phyloP scores from a whole-genome alignment of 1,140 invertebrate species.

The Drosophila erecta region DNA sequence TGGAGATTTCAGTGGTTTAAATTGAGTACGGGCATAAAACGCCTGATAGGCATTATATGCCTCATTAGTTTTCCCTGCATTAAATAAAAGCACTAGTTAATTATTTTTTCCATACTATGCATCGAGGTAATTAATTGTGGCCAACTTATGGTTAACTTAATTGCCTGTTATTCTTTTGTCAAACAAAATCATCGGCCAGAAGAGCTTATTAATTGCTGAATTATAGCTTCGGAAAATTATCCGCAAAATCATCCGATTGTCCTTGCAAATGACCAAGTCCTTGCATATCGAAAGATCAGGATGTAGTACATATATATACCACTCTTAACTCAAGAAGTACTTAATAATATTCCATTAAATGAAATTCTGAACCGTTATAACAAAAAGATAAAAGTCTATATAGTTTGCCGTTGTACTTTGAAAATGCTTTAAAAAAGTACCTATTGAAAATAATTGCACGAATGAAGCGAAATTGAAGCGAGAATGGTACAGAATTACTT shows the following conservation, averaged over 20 bases:
- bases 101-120: conserved; percentile 37
- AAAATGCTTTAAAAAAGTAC: no score
- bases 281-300: not conserved
- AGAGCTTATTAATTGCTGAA: conserved; percentile 28
- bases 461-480: no score
- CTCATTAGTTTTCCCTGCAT: conserved; percentile 35
- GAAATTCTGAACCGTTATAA: no score
- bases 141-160: conserved; percentile 55
- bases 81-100: conserved; percentile 43
- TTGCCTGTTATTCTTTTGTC: conserved; percentile 45
- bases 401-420: no score
- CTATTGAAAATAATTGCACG: no score
- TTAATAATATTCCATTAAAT: no score
- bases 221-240: conserved; percentile 6
- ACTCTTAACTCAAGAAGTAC: not conserved
- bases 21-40: conserved; percentile 29
- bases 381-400: no score
- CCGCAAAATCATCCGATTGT: not conserved
- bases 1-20: conserved; percentile 24
- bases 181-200: conserved; percentile 27
- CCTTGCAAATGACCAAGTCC: not conserved
- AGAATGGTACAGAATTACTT: conserved; percentile 25
- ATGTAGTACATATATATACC: not conserved
- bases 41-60: conserved; percentile 41
- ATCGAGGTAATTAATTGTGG: conserved; percentile 49